Evolutionary conservation across 2,888 invertebrate species (phyloP).

Genomic region (Eristalinus aeneus): DNA sequence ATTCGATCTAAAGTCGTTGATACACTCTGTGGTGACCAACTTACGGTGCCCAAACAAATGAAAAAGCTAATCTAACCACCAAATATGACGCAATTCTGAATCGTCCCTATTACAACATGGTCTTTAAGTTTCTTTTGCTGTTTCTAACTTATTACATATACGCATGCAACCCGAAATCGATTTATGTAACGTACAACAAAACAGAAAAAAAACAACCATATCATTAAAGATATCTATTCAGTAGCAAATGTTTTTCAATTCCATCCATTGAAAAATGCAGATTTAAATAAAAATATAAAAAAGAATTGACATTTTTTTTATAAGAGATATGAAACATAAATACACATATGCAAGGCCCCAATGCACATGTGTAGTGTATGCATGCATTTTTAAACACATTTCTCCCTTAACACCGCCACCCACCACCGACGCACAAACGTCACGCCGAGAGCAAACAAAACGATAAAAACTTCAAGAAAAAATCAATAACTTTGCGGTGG

Average conservation of each 20-base stretch:
- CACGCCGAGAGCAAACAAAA: neutral
- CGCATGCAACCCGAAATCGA: neutral
- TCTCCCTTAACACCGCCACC: neutral
- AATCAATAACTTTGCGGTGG: conserved; percentile 48
- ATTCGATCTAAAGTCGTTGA: too few relatives aligned
- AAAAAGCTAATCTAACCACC: neutral
- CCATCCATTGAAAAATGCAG: too few relatives aligned
- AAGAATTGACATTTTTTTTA: neutral
- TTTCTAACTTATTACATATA: neutral
- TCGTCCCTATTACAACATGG: neutral
- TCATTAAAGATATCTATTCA: neutral
- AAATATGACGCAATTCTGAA: neutral
- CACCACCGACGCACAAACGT: neutral
- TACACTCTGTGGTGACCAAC: neutral
- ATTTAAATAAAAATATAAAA: neutral
- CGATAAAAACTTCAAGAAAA: conserved; percentile 30
- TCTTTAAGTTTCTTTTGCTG: neutral
- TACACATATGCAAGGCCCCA: neutral
- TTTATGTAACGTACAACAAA: neutral
- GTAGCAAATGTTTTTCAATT: neutral
- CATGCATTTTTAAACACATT: neutral
- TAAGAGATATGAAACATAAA: neutral
- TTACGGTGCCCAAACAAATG: neutral
- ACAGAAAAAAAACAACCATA: neutral
- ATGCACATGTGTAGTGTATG: neutral